Base-by-base conservation (phyloP, 2,797 vertebrate species). In the Coilia nasus region DNA sequence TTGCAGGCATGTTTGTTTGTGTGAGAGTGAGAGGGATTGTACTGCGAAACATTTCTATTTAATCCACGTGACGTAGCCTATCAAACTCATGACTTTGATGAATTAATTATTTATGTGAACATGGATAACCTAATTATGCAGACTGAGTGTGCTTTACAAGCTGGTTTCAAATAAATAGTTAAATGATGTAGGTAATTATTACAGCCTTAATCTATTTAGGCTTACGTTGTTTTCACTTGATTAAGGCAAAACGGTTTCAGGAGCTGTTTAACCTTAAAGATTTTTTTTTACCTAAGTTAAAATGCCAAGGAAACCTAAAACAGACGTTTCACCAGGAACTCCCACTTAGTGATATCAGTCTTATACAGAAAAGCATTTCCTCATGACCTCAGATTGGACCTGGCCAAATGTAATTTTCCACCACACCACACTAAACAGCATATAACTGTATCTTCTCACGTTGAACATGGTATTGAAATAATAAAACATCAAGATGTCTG, bases 281-380 rank as follows among this genome's bases (percentile, higher is more conserved):
- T 10, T 6, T 21, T 82, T n/a, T 44, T 15, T 44, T 19, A 57
- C 28, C 23, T 11, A 75, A 28, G 67, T 64, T 35, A 31, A 82
- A 60, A 60, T 83, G 60, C 35, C 81, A 15, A 50, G 81, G 41
- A 84, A 84, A 80, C 67, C 50, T 80, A 31, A 88, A 71, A 82
- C 81, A 82, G 83, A 62, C 82, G 23, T 47, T 44, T 35, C 28
- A 57, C n/a, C 21, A 80, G 11, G 60, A n/a, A 21, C n/a, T 54
- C 21, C 41, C 44, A n/a, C 23, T 83, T 75, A 59, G 47, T 59
- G 17, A 82, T 47, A 62, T 71, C 44, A 67, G 21, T 50, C 62
- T 83, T 83, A 3, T 2, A 7, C 60, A 25, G 60, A 23, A 25
- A 64, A 64, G 23, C 60, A 25, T 64, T 64, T 64, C 60, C 60